Evolutionary conservation across 2,113 vertebrate genomes (phyloP), one percentile per base, ranked within the genome.

Genomic region (Pseudopipra pipra): DNA sequence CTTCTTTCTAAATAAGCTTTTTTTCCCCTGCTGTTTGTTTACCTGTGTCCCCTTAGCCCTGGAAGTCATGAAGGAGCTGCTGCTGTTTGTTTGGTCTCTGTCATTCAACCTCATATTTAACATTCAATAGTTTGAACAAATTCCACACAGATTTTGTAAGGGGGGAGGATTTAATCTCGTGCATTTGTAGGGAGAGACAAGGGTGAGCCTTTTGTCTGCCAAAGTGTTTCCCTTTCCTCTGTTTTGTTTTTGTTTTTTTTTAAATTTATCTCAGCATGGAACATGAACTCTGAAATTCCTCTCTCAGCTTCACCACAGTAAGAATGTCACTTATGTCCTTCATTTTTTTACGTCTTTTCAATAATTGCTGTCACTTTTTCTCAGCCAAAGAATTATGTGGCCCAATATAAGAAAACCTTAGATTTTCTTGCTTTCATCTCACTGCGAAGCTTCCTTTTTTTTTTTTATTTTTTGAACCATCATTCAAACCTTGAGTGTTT

Each of bases 401-500:
- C 27, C 56, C 52, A 49, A 59, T 78, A 12, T 12, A 46, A 68
- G 51, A 70, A 67, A 30, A 11, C 11, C 5, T 41, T 14, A 12
- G 3, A 5, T 66, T 66, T 55, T 81, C 31, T 79, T 44, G 4
- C 8, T 85, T 87, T 66, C 55, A 47, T 72, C 31, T 82, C 20
- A 27, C 23, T 43, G 8, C 65, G 33, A 68, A 91, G 28, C 63
- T 83, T 1, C 15, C 82, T 94, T 91, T 90, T 23, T 33, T 85
- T 93, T 72, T 95, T 91, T 87, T 91, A 90, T 90, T 19, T 33
- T 83, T 91, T 73, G n/a, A 83, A 6, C 62, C 63, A 61, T 87
- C 85, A 37, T 67, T 91, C 85, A 59, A 72, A 66, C 47, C 33
- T 35, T 47, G 41, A 33, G 21, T 30, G 30, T 81, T 78, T 77